Evolutionary conservation across 2,797 vertebrate genomes (phyloP).

Genomic region (Epinephelus coioides): DNA sequence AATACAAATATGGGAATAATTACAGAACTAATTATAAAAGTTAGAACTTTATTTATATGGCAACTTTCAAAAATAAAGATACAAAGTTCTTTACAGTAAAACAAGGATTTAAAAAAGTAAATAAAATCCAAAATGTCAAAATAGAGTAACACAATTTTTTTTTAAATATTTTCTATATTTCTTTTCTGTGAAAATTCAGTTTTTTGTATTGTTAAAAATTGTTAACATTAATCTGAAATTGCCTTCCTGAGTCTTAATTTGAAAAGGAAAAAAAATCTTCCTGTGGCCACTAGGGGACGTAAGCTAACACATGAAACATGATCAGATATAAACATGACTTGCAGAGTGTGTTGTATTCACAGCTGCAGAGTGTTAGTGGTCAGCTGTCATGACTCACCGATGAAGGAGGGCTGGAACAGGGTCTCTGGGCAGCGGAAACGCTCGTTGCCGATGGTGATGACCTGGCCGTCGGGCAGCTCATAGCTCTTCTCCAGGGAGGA

Average conservation of each 20-base stretch:
- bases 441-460: slow-evolving; percentile 98
- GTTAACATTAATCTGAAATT: not conserved
- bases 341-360: not conserved
- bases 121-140: not conserved
- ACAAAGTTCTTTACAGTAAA: not conserved
- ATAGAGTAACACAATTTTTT: no score
- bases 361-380: not conserved
- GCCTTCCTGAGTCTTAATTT: no score
- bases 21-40: not conserved
- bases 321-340: not conserved
- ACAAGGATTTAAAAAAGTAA: not conserved
- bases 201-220: not conserved
- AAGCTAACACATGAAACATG: not conserved
- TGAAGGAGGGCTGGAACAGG: slow-evolving; percentile 96
- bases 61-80: not conserved
- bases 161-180: no score
- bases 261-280: not conserved
- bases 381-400: slow-evolving; percentile 82
- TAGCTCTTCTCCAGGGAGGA: slow-evolving; percentile 90
- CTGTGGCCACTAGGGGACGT: slow-evolving; percentile 2
- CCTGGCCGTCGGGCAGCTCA: slow-evolving; percentile 96
- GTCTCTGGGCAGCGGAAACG: slow-evolving; percentile 98
- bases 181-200: not conserved
- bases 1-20: not conserved
- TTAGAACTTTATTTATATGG: not conserved